Evolutionary conservation across 2,113 vertebrate species (phyloP).

Genomic region (Larimichthys polyactis): DNA sequence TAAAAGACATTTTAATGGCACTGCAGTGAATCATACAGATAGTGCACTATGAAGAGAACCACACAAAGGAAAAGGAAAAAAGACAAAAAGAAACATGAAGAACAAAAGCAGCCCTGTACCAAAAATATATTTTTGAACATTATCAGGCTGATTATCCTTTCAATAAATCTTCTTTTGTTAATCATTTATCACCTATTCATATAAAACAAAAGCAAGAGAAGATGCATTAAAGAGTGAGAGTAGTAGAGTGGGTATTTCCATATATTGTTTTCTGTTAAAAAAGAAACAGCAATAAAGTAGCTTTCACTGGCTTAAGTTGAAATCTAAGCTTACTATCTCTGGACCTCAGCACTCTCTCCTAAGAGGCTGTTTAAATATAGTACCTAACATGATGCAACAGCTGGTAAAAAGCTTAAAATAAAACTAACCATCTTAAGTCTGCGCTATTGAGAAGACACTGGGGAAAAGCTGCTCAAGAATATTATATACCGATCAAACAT

Average conservation of each 20-base stretch:
- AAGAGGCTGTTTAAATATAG: conserved; percentile 77
- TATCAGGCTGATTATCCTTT: conserved; percentile 38
- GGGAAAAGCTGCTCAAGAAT: conserved; percentile 38
- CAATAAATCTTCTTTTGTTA: conserved; percentile 12
- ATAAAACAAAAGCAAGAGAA: conserved; percentile 40
- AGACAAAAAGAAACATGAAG: conserved; percentile 59
- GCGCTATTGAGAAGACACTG: conserved; percentile 40
- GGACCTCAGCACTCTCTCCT: conserved; percentile 55
- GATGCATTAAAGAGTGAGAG: conserved; percentile 24
- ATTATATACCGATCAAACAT: not conserved
- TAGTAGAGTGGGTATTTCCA: not conserved
- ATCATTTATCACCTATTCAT: conserved; percentile 39
- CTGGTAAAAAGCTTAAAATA: conserved; percentile 75
- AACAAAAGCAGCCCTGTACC: conserved; percentile 56
- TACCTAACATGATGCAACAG: conserved; percentile 79
- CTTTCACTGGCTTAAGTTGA: conserved; percentile 57
- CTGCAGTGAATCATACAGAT: conserved; percentile 88
- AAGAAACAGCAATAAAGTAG: conserved; percentile 21
- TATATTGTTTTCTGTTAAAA: conserved; percentile 4
- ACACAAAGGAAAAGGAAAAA: conserved; percentile 68
- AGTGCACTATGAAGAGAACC: conserved; percentile 83
- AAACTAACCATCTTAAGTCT: conserved; percentile 61
- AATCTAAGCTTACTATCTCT: conserved; percentile 65
- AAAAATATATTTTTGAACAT: conserved; percentile 59
- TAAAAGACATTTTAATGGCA: conserved; percentile 91